Percentiles rank a stretch among this genome's conserved stretches.
These are phyloP conservation scores for Sinocyclocheilus anshuiensis DNA, from an alignment of 2,113 vertebrate genomes.

Conservation along the genomic window DNA sequence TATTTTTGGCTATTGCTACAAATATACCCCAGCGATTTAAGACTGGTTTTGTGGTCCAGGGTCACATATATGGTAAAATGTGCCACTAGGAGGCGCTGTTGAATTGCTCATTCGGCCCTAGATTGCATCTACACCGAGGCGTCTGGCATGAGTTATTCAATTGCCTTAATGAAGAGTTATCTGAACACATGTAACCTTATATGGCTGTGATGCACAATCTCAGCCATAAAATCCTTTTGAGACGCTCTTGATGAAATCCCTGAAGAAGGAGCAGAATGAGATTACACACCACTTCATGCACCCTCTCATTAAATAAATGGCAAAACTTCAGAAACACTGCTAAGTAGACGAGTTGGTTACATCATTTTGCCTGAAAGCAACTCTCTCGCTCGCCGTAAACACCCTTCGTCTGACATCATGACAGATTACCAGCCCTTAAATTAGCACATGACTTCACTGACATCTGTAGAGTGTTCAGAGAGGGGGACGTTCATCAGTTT, in stretches of 20 bases:
- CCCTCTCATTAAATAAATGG: constrained; percentile 49
- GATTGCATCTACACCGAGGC: not conserved
- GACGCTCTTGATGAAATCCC: not conserved
- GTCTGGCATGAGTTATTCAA: not conserved
- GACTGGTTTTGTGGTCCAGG: no score
- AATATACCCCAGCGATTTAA: no score
- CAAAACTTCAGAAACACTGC: constrained; percentile 36
- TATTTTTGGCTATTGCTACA: no score
- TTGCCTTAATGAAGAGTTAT: constrained; percentile 7
- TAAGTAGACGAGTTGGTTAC: not conserved
- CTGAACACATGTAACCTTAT: not conserved
- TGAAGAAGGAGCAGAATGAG: not conserved
- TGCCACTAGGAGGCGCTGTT: constrained; percentile 18
- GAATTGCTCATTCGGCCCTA: not conserved
- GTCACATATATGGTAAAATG: not conserved
- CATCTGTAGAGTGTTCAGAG: constrained; percentile 46
- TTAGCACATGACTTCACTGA: constrained; percentile 51
- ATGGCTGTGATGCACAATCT: not conserved
- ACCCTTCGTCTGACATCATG: constrained; percentile 47
- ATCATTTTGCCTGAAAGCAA: constrained; percentile 31
- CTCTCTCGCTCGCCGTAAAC: constrained; percentile 21
- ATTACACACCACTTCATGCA: constrained; percentile 25
- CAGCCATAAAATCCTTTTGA: not conserved
- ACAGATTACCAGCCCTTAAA: constrained; percentile 44
- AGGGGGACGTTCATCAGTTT: constrained; percentile 28